These are phyloP conservation scores for Polyodon spathula DNA, from an alignment of 2,113 vertebrate genomes.

Conservation along the genomic window DNA sequence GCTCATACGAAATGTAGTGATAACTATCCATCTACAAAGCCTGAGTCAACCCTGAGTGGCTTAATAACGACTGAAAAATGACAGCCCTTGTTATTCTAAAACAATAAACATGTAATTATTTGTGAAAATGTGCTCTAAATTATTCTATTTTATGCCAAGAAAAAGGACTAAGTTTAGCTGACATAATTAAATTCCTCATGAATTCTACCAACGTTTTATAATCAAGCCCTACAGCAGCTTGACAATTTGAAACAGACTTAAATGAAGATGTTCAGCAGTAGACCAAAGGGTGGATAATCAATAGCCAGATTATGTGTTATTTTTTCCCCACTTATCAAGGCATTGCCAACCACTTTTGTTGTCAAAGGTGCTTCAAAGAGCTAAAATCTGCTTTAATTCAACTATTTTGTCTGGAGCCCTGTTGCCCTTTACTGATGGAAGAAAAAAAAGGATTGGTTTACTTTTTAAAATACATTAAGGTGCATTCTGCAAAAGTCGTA, in stretches of 20 bases:
- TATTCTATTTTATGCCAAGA: conserved; percentile 20
- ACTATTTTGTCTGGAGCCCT: too few relatives aligned
- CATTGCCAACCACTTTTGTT: too few relatives aligned
- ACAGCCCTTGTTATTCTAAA: conserved; percentile 20
- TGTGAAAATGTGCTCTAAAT: conserved; percentile 23
- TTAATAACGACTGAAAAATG: not conserved
- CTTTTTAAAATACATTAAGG: too few relatives aligned
- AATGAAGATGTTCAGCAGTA: conserved; percentile 16
- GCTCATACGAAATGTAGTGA: conserved; percentile 25
- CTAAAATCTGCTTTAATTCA: too few relatives aligned
- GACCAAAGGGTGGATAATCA: conserved; percentile 1
- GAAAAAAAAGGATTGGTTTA: too few relatives aligned
- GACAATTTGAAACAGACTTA: conserved; percentile 31
- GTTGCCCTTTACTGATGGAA: too few relatives aligned
- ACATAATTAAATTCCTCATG: conserved; percentile 31
- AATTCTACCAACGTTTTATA: conserved; percentile 16
- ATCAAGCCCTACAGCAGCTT: conserved; percentile 21
- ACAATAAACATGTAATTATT: conserved; percentile 19
- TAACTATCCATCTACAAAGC: conserved; percentile 26
- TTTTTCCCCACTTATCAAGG: too few relatives aligned
- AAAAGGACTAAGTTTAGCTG: conserved; percentile 22
- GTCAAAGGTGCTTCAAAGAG: too few relatives aligned
- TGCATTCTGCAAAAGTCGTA: too few relatives aligned
- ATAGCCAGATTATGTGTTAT: conserved; percentile 4
- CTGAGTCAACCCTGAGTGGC: conserved; percentile 20